These are phyloP conservation scores for Lasioglossum marginatum DNA, from an alignment of 2,888 invertebrate species.

Conservation along the genomic window DNA sequence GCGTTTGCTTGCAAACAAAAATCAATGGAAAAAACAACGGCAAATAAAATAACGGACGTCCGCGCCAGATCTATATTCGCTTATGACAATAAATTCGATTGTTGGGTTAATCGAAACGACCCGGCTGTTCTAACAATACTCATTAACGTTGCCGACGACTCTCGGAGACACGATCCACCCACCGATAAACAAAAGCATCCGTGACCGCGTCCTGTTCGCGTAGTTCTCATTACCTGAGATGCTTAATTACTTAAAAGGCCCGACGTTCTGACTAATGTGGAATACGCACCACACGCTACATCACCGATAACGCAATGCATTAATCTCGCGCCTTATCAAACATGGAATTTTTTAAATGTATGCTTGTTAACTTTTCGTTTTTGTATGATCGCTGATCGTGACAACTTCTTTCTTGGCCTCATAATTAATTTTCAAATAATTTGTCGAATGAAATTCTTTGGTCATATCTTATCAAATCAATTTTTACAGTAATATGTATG, in stretches of 20 bases:
- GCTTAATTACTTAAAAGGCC: slow-evolving; percentile 78
- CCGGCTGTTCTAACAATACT: slow-evolving; percentile 80
- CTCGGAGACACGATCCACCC: slow-evolving; percentile 72
- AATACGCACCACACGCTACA: slow-evolving; percentile 56
- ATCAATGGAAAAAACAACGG: slow-evolving; percentile 5
- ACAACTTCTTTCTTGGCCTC: too few species aligned
- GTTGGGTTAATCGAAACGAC: slow-evolving; percentile 76
- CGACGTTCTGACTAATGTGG: slow-evolving; percentile 64
- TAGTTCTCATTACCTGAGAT: slow-evolving; percentile 74
- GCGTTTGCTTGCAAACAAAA: slow-evolving; percentile 17
- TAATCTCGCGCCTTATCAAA: slow-evolving; percentile 61
- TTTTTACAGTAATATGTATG: too few species aligned
- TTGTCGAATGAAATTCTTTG: too few species aligned
- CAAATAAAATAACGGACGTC: slow-evolving; percentile 31
- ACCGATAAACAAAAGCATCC: slow-evolving; percentile 73
- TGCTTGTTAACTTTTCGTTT: background rate
- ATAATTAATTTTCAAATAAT: too few species aligned
- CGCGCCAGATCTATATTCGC: slow-evolving; percentile 17
- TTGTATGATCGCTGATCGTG: too few species aligned
- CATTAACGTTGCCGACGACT: slow-evolving; percentile 78
- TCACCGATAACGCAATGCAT: slow-evolving; percentile 63
- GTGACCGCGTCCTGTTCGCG: slow-evolving; percentile 29
- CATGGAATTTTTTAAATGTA: background rate
- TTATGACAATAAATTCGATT: slow-evolving; percentile 74
- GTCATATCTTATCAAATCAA: too few species aligned